Base-by-base conservation (phyloP, 2,888 invertebrate species). In the Megaustenia siamemsis region DNA sequence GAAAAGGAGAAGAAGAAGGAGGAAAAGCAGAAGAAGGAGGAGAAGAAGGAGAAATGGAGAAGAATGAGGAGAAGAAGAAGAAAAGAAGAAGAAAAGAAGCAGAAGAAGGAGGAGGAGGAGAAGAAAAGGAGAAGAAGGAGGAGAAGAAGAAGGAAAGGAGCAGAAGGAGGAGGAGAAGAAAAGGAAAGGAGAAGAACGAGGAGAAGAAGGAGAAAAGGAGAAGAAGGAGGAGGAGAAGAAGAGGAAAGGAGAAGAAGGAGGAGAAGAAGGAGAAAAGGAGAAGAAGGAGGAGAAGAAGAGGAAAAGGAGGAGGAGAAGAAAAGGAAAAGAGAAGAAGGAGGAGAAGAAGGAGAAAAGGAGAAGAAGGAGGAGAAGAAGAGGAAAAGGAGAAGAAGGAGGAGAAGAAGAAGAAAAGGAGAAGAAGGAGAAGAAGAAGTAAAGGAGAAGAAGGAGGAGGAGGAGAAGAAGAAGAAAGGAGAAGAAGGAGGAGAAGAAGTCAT, bases 281-380 rank as follows among this genome's bases (percentile, higher is more conserved):
- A 5, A 5, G n/a, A 60, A 24, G 56, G 21, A 56, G 56, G 56
- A 56, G 38, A 43, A 40, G 56, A 24, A 21, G 35, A 28, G 28
- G 32, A 40, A 56, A 32, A 28, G 24, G 24, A 32, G 28, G 63
- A 66, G 1, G 53, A 68, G 49, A 28, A 76, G 66, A 83, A 3
- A 76, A 68, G 60, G 0, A 73, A 75, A 63, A 0, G 63, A 75
- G 75, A 10, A 75, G 73, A 77, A 6, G 69, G 66, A 66, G 24
- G 60, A 60, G 40, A 21, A 40, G 40, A n/a, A 3, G 49, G 63
- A 32, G 35, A 63, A 63, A 15, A 1, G 45, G 75, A 45, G n/a
- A 66, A 76, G 63, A 12, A 75, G 82, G 63, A 24, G 66, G 82
- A 75, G 0, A 60, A 75, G 43, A 10, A 73, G 63, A 60, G 2